Conservation (phyloP, 2,113 vertebrate genomes). For the Anolis carolinensis region DNA sequence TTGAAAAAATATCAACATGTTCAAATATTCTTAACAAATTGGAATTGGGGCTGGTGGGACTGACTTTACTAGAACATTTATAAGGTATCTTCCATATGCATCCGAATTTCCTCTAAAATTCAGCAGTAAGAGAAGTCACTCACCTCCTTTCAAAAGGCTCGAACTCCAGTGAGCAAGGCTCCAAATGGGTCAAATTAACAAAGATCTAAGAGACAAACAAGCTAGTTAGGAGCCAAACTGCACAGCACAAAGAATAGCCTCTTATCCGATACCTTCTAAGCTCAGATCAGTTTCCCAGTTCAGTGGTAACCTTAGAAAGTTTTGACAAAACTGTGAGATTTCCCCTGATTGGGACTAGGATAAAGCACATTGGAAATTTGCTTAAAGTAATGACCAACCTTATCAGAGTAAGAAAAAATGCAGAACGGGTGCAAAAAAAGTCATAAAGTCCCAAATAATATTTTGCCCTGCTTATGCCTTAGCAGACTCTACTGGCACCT, state of each 20-base stretch:
- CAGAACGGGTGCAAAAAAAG: not conserved
- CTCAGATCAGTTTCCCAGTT: no score
- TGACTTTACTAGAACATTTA: not conserved
- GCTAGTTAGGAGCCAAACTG: slow-evolving; percentile 29
- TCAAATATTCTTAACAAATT: slow-evolving; percentile 20
- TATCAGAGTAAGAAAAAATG: not conserved
- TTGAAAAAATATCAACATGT: slow-evolving; percentile 23
- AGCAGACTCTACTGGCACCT: not conserved
- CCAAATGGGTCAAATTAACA: slow-evolving; percentile 82
- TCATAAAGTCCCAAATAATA: not conserved
- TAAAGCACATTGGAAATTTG: not conserved
- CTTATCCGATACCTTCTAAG: not conserved
- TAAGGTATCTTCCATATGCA: accelerated
- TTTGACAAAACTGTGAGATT: not conserved
- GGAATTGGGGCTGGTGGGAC: no score
- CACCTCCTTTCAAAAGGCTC: slow-evolving; percentile 70
- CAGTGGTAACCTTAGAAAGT: not conserved
- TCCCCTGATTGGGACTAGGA: not conserved
- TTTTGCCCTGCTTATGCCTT: not conserved
- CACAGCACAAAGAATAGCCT: accelerated
- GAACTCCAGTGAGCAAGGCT: slow-evolving; percentile 75
- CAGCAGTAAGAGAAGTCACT: slow-evolving; percentile 16
- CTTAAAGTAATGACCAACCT: no score
- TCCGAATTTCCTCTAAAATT: not conserved
- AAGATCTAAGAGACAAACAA: slow-evolving; percentile 80